Percentiles rank a stretch among this genome's conserved stretches.
phyloP scores from a whole-genome alignment of 2,797 vertebrate species.

The Eptatretus atami region DNA sequence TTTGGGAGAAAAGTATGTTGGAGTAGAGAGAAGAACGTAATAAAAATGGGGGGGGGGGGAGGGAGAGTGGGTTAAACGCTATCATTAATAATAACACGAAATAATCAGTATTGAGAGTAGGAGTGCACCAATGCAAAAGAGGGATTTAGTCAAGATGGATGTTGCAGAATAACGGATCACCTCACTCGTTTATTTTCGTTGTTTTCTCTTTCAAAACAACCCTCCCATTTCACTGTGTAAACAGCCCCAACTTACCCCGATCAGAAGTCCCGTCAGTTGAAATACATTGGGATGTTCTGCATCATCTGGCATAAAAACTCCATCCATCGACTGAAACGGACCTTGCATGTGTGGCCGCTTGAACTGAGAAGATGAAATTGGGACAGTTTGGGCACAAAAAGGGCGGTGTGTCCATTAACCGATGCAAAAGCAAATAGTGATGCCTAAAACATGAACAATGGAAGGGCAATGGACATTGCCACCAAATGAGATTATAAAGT shows the following conservation, averaged over 20 bases:
- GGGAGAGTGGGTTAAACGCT: too few relatives aligned
- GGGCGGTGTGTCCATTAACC: too few relatives aligned
- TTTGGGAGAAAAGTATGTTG: too few relatives aligned
- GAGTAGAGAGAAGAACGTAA: too few relatives aligned
- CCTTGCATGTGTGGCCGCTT: constrained; percentile 65
- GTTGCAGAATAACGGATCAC: background rate
- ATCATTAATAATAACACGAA: too few relatives aligned
- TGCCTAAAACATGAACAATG: constrained; percentile 9
- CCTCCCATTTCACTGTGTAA: background rate
- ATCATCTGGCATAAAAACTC: constrained; percentile 60
- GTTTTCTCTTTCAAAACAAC: background rate
- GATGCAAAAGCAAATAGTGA: background rate
- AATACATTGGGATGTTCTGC: constrained; percentile 66
- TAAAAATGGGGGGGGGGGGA: too few relatives aligned
- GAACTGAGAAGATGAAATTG: too few relatives aligned
- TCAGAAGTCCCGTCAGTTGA: constrained; percentile 73
- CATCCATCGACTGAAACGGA: constrained; percentile 48
- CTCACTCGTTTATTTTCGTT: background rate
- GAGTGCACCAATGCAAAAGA: too few relatives aligned
- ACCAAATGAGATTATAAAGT: constrained; percentile 5
- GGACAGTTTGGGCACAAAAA: too few relatives aligned
- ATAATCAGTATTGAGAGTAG: too few relatives aligned
- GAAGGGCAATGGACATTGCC: background rate
- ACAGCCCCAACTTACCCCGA: constrained; percentile 33
- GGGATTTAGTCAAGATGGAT: background rate